Conservation (phyloP, 2,888 invertebrate genomes). For the Alsophila aescularia region DNA sequence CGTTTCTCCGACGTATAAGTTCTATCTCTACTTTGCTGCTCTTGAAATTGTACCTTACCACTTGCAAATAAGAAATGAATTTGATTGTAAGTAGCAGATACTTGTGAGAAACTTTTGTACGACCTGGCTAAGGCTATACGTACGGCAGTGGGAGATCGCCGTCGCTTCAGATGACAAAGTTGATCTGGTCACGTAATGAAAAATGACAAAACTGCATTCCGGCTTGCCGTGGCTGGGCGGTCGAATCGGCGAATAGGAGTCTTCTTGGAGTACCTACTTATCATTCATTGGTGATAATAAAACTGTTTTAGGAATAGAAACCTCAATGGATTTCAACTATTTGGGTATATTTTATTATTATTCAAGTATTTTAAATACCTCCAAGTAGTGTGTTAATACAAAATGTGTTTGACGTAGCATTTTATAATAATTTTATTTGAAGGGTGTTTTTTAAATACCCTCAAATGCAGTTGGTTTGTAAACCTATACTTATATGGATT, state of each 20-base stretch:
- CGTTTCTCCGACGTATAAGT: slow-evolving; percentile 26
- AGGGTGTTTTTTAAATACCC: too few species aligned
- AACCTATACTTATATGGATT: too few species aligned
- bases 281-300: neutral
- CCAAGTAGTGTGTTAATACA: too few species aligned
- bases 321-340: neutral
- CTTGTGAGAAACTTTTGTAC: slow-evolving; percentile 21
- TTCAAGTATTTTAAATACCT: too few species aligned
- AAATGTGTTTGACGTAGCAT: too few species aligned
- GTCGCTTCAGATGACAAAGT: slow-evolving; percentile 76
- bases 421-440: too few species aligned
- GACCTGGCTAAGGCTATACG: slow-evolving; percentile 56
- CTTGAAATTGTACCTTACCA: slow-evolving; percentile 25
- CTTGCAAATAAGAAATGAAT: slow-evolving; percentile 14
- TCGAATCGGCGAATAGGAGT: slow-evolving; percentile 49
- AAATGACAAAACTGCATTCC: slow-evolving; percentile 83
- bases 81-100: slow-evolving; percentile 19
- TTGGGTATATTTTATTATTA: neutral
- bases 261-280: slow-evolving; percentile 5
- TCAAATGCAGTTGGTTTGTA: too few species aligned
- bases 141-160: slow-evolving; percentile 54
- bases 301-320: neutral
- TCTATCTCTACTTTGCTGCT: slow-evolving; percentile 1
- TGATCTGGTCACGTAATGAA: slow-evolving; percentile 89
- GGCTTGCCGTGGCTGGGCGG: slow-evolving; percentile 41